Conservation (phyloP, 92 coral and sea anemone genomes). For the Phenganax stokvisi region DNA sequence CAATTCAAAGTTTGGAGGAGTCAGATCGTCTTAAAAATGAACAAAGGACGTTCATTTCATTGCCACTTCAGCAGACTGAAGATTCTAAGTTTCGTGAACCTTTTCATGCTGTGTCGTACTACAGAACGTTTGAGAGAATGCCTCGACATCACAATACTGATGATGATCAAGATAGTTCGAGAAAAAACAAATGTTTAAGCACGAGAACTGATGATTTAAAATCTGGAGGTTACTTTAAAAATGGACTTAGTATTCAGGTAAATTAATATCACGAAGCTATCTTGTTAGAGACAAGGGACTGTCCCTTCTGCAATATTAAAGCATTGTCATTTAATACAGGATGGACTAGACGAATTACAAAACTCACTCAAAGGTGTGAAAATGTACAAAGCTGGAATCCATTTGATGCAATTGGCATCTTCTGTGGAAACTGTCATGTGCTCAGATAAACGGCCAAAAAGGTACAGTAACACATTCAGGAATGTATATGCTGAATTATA, state of each 20-base stretch:
- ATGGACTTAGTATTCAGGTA: conserved; percentile 14
- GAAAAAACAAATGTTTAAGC: neutral
- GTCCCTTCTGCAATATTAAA: neutral
- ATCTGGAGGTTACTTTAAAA: neutral
- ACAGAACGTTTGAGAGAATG: neutral
- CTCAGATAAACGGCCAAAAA: conserved; percentile 8
- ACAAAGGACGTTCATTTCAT: neutral
- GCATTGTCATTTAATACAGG: neutral
- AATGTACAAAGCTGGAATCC: conserved; percentile 36
- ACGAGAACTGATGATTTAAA: neutral
- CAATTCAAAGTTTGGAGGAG: neutral
- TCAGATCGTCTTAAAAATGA: neutral
- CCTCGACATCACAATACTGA: neutral
- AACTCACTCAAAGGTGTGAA: conserved; percentile 29
- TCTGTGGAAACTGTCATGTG: conserved; percentile 23
- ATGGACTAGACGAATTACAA: conserved; percentile 27
- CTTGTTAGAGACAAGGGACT: neutral
- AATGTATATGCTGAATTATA: neutral
- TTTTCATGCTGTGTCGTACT: too few relatives aligned
- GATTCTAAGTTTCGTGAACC: too few relatives aligned
- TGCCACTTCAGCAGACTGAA: neutral
- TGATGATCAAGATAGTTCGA: neutral
- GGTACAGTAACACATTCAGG: neutral
- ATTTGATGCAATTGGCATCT: conserved; percentile 37
- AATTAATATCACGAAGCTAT: neutral